Evolutionary conservation across 2,797 vertebrate species (phyloP).

Genomic region (Coregonus sp.): DNA sequence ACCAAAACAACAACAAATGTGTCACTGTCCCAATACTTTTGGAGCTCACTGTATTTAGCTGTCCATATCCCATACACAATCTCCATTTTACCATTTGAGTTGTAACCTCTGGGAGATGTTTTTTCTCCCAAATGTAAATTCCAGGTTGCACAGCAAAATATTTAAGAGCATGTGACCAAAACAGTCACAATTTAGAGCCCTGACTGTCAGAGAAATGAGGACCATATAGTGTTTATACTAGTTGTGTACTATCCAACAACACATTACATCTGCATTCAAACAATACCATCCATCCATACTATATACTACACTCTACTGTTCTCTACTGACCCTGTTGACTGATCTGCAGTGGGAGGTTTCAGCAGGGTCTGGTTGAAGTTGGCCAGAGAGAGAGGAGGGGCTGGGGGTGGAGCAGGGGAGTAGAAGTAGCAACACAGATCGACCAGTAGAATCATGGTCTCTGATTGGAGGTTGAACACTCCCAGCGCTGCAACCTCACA

Average conservation of each 20-base stretch:
- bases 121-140: too few species aligned
- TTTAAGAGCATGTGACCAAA: too few species aligned
- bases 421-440: conserved; percentile 73
- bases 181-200: too few species aligned
- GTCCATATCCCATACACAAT: too few species aligned
- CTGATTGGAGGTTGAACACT: conserved; percentile 52
- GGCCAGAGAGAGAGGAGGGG: conserved; percentile 37
- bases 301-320: not conserved
- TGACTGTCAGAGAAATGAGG: too few species aligned
- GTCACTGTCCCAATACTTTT: too few species aligned
- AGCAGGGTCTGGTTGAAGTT: conserved; percentile 75
- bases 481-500: conserved; percentile 72
- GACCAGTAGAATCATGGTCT: conserved; percentile 63
- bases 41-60: too few species aligned
- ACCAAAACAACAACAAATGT: too few species aligned
- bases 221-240: too few species aligned
- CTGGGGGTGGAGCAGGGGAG: conserved; percentile 42
- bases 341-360: conserved; percentile 74
- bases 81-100: too few species aligned
- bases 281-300: not conserved
- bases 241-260: not conserved
- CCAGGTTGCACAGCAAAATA: too few species aligned
- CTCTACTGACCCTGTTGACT: conserved; percentile 50
- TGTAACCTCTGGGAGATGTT: too few species aligned
- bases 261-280: not conserved